phyloP scores from a whole-genome alignment of 2,797 vertebrate genomes.

The Acropternis orthonyx region DNA sequence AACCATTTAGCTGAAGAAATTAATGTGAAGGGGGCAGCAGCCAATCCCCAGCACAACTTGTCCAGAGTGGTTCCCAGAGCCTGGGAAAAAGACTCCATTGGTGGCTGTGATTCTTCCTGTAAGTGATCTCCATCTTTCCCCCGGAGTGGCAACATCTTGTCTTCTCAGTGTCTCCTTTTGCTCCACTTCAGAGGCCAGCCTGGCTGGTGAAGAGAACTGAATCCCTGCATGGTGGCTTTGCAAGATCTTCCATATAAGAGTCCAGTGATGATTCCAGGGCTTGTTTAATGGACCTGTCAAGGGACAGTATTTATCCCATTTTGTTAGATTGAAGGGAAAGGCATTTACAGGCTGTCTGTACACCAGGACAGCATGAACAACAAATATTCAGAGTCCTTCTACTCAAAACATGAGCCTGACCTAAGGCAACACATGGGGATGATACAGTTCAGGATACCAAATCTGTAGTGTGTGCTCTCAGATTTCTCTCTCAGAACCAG shows the following conservation, averaged over 20 bases:
- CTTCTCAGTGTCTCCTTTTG: background rate
- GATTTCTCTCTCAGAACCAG: conserved; percentile 34
- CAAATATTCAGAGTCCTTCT: background rate
- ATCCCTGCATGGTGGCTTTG: background rate
- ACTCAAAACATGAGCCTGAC: background rate
- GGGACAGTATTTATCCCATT: background rate
- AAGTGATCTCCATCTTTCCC: background rate
- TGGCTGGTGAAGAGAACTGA: background rate
- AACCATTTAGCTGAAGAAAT: conserved; percentile 59
- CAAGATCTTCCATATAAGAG: background rate
- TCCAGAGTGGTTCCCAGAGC: background rate
- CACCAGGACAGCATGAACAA: background rate
- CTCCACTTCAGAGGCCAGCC: background rate
- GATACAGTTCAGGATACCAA: conserved; percentile 7
- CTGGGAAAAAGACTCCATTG: background rate
- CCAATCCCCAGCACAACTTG: background rate
- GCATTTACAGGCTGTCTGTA: background rate
- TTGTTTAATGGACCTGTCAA: background rate
- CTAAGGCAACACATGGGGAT: background rate
- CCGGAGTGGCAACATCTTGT: background rate
- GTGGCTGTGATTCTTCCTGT: background rate
- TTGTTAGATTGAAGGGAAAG: background rate
- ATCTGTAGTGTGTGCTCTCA: conserved; percentile 5
- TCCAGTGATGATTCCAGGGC: background rate
- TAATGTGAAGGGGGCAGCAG: background rate